Percentiles rank a stretch among this genome's conserved stretches.
Conservation (phyloP, 2,797 vertebrate species). For the Vultur gryphus region DNA sequence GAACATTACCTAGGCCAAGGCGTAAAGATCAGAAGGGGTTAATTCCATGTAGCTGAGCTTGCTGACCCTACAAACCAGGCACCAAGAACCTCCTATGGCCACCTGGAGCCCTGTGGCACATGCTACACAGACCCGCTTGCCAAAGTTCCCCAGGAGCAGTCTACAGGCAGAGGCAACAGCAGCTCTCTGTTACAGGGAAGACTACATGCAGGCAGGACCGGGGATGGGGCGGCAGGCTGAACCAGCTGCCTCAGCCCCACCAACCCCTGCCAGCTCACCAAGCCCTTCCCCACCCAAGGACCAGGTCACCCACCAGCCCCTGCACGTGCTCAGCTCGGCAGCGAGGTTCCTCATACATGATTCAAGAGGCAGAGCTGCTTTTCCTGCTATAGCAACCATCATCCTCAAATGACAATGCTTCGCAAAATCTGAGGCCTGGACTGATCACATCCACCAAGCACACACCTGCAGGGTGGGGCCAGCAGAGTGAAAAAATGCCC, state of each 20-base stretch:
- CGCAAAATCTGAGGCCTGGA: neutral
- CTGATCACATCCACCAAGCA: neutral
- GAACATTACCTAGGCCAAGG: neutral
- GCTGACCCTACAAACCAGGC: neutral
- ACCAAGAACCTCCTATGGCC: neutral
- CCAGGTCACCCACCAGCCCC: neutral
- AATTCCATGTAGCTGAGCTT: neutral
- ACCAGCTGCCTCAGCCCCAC: neutral
- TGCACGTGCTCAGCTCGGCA: neutral
- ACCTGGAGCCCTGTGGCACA: neutral
- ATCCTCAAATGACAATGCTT: neutral
- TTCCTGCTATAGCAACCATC: neutral
- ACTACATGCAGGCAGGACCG: neutral
- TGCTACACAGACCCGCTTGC: neutral
- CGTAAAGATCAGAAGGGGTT: neutral
- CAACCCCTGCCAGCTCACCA: neutral
- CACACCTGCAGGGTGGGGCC: neutral
- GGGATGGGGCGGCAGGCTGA: neutral
- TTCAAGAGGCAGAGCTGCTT: neutral
- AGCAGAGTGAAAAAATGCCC: neutral
- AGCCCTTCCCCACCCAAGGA: neutral
- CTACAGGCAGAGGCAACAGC: neutral
- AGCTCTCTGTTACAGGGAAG: neutral
- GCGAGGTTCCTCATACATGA: neutral
- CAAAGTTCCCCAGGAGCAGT: neutral